Conservation (phyloP, 2,797 vertebrate species). For the Ctenochaetus hawaiiensis region DNA sequence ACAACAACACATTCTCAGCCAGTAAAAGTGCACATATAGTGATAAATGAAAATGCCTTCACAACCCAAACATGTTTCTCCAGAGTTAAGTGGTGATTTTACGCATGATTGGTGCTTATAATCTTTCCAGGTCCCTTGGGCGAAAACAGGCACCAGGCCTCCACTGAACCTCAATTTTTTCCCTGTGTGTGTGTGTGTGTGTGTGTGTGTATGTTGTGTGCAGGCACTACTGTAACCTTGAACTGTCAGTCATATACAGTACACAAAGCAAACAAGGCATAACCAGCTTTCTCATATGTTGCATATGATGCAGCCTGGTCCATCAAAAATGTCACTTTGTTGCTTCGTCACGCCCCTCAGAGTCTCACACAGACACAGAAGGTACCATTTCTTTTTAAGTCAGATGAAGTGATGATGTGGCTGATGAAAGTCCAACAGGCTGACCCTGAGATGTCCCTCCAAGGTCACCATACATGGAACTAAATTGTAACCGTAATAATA, state of each 20-base stretch:
- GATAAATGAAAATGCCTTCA: background rate
- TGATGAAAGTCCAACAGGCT: background rate
- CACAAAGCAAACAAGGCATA: slow-evolving; percentile 13
- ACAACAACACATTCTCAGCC: background rate
- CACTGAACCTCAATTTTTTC: background rate
- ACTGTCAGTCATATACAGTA: background rate
- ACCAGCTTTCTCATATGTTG: slow-evolving; percentile 16
- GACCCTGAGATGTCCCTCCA: slow-evolving; percentile 22
- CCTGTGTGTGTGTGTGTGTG: background rate
- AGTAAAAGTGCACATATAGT: background rate
- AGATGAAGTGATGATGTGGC: background rate
- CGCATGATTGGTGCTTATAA: background rate
- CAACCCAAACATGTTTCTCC: background rate
- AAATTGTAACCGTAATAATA: too few species aligned
- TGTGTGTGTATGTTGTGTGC: background rate
- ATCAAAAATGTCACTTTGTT: too few species aligned
- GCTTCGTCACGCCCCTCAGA: too few species aligned
- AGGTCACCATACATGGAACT: background rate
- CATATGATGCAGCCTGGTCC: background rate
- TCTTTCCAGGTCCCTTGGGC: background rate
- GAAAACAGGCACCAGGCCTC: background rate
- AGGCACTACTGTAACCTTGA: slow-evolving; percentile 3
- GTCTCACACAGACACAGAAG: too few species aligned
- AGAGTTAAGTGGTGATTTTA: slow-evolving; percentile 6
- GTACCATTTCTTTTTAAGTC: background rate